Conservation (phyloP, 2,113 vertebrate genomes). For the Poeciliopsis retropinna region DNA sequence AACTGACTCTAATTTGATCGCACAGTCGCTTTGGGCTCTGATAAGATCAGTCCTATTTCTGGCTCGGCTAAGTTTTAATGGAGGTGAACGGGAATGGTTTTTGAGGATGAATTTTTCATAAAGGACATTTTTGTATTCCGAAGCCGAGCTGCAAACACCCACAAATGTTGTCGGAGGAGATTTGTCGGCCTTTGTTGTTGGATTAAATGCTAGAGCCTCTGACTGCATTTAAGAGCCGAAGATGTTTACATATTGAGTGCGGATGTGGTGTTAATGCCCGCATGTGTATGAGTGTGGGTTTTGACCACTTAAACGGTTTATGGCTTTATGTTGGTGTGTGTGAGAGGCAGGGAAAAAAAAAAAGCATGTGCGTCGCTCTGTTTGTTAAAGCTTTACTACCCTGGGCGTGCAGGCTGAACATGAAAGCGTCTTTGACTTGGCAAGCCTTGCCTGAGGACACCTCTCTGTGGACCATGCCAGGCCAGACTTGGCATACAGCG, state of each 20-base stretch:
- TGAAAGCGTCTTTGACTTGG: slow-evolving; percentile 86
- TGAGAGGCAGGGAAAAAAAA: neutral
- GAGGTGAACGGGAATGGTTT: slow-evolving; percentile 61
- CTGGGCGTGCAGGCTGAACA: slow-evolving; percentile 74
- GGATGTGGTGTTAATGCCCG: slow-evolving; percentile 39
- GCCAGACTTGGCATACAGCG: slow-evolving; percentile 86
- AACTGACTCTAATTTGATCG: slow-evolving; percentile 67
- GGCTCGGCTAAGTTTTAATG: slow-evolving; percentile 66
- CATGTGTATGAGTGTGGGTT: slow-evolving; percentile 46
- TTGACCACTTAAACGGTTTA: slow-evolving; percentile 65
- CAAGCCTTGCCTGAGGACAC: slow-evolving; percentile 85
- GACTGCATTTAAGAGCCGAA: slow-evolving; percentile 44
- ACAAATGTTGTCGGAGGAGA: slow-evolving; percentile 53
- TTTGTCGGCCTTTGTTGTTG: slow-evolving; percentile 61
- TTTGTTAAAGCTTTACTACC: slow-evolving; percentile 75
- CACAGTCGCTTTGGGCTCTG: slow-evolving; percentile 55
- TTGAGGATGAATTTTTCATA: slow-evolving; percentile 64
- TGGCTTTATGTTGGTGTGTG: slow-evolving; percentile 29
- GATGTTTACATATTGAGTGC: slow-evolving; percentile 55
- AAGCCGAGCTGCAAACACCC: slow-evolving; percentile 54
- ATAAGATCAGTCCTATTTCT: slow-evolving; percentile 67
- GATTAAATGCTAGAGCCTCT: slow-evolving; percentile 46
- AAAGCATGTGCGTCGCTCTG: slow-evolving; percentile 38
- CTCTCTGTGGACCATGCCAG: slow-evolving; percentile 88
- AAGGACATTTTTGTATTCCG: slow-evolving; percentile 55